These are phyloP conservation scores for Spongilla lacustris DNA, from an alignment of 37 sponge, comb jelly and placozoan species.

Conservation along the genomic window DNA sequence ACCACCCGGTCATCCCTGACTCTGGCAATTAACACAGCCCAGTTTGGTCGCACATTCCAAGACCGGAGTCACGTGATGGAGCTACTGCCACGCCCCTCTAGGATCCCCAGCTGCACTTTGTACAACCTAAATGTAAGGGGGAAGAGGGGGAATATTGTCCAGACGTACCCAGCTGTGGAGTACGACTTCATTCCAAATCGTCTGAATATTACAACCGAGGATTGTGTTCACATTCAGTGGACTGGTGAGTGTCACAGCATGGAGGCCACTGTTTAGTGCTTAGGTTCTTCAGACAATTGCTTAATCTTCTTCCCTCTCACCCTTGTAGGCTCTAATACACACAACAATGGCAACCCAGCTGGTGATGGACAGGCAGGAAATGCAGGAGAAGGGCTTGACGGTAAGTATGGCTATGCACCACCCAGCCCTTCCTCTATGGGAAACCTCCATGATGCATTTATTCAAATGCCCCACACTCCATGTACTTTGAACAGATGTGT, in stretches of 20 bases:
- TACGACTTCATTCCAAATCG: conserved; percentile 97
- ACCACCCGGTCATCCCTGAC: conserved; percentile 80
- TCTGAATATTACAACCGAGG: conserved; percentile 39
- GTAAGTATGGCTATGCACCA: conserved; percentile 22
- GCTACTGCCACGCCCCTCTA: conserved; percentile 46
- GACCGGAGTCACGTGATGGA: conserved; percentile 81
- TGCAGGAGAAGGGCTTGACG: conserved; percentile 97
- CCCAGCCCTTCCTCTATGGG: too few species aligned
- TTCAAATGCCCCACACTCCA: too few species aligned
- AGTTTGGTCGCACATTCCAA: conserved; percentile 98
- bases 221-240: conserved; percentile 95
- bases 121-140: conserved; percentile 96
- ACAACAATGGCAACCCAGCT: conserved; percentile 92
- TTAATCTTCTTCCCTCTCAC: not conserved
- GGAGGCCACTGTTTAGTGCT: too few species aligned
- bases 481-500: too few species aligned
- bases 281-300: not conserved
- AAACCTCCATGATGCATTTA: too few species aligned
- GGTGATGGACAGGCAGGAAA: conserved; percentile 99
- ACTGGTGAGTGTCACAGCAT: conserved; percentile 72
- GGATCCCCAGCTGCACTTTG: conserved; percentile 34
- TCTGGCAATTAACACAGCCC: conserved; percentile 95
- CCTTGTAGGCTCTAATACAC: conserved; percentile 96
- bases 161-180: conserved; percentile 94
- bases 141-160: conserved; percentile 98